Evolutionary conservation across 1,140 invertebrate species (phyloP).

Genomic region (Drosophila ogumai): DNA sequence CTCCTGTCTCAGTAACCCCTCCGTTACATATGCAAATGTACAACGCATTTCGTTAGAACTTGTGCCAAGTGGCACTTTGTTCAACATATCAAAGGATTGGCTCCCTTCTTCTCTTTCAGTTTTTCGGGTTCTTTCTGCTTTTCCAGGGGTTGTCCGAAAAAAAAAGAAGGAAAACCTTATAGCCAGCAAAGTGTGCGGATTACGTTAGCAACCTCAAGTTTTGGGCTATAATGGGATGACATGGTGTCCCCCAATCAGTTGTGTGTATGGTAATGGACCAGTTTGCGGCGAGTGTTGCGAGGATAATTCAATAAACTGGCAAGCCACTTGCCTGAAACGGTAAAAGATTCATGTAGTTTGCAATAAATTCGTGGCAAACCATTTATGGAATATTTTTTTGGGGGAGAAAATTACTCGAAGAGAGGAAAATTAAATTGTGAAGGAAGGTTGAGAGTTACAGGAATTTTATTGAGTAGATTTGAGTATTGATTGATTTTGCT

Average conservation of each 20-base stretch:
- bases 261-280: conserved; percentile 23
- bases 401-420: not conserved
- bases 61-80: conserved; percentile 76
- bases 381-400: not conserved
- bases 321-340: conserved; percentile 21
- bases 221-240: conserved; percentile 37
- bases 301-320: conserved; percentile 37
- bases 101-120: conserved; percentile 13
- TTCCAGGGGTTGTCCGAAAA: conserved; percentile 29
- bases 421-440: not conserved
- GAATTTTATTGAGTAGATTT: not conserved
- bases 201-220: conserved; percentile 35
- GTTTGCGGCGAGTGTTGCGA: conserved; percentile 17
- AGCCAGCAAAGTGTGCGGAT: conserved; percentile 39
- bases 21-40: conserved; percentile 67
- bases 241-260: conserved; percentile 5
- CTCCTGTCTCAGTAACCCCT: not conserved
- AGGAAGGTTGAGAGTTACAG: not conserved
- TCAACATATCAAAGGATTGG: conserved; percentile 78
- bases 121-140: conserved; percentile 1
- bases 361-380: conserved; percentile 18
- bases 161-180: conserved; percentile 4
- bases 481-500: not conserved
- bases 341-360: conserved; percentile 38
- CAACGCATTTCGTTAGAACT: conserved; percentile 66